phyloP scores from a whole-genome alignment of 2,113 vertebrate genomes.

The Eretmochelys imbricata region DNA sequence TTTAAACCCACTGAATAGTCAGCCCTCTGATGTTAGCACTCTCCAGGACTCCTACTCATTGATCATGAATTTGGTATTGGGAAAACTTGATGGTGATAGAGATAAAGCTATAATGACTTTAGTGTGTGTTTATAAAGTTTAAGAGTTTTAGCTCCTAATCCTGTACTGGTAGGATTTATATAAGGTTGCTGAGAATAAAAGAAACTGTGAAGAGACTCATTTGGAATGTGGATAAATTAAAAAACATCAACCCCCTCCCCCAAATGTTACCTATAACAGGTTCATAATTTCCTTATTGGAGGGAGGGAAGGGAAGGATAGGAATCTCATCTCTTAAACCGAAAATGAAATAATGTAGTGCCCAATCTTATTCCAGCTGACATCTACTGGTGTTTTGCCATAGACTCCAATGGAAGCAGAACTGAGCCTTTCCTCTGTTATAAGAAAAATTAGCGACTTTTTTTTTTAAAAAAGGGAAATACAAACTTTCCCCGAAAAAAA shows the following conservation, averaged over 20 bases:
- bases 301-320: background rate
- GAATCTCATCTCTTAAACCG: background rate
- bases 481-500: fast-evolving
- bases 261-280: background rate
- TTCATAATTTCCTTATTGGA: background rate
- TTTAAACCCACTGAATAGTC: background rate
- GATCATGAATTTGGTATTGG: background rate
- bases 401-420: background rate
- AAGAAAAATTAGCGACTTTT: background rate
- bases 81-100: background rate
- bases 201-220: background rate
- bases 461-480: background rate
- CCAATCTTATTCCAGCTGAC: background rate
- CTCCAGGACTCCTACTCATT: background rate
- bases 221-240: background rate
- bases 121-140: background rate
- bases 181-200: background rate
- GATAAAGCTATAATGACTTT: background rate
- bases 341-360: background rate
- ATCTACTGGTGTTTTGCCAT: background rate
- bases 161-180: background rate
- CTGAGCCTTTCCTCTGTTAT: background rate
- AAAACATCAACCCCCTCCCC: background rate
- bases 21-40: background rate
- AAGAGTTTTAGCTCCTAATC: background rate